A percentile compares a stretch with the other conserved stretches of the same genome.
Evolutionary conservation across 2,113 vertebrate species (phyloP).

Genomic region (Protobothrops flavoviridis): DNA sequence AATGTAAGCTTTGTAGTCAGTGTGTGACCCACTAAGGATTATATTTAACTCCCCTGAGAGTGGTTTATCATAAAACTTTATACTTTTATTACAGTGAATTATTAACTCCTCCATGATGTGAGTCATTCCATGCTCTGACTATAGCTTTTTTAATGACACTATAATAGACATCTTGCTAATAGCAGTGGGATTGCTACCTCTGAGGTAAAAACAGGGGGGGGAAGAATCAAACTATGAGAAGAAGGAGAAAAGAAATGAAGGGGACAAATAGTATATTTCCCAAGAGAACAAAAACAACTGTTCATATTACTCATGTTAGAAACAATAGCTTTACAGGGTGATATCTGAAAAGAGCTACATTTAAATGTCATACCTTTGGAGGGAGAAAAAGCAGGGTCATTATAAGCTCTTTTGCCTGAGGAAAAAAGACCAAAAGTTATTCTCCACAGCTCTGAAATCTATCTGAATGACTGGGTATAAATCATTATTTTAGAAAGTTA

Average conservation of each 20-base stretch:
- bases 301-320: slow-evolving; percentile 34
- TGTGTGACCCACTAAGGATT: slow-evolving; percentile 82
- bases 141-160: slow-evolving; percentile 82
- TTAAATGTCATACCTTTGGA: slow-evolving; percentile 45
- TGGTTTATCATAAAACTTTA: slow-evolving; percentile 87
- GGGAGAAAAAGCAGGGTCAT: slow-evolving; percentile 22
- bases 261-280: slow-evolving; percentile 56
- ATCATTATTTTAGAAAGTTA: neutral
- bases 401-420: neutral
- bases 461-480: slow-evolving; percentile 2
- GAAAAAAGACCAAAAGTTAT: neutral
- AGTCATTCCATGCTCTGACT: slow-evolving; percentile 79
- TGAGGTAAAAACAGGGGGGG: slow-evolving; percentile 58
- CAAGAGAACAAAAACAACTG: slow-evolving; percentile 42
- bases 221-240: slow-evolving; percentile 29
- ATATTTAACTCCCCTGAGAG: slow-evolving; percentile 84
- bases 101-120: slow-evolving; percentile 84
- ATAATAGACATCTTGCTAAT: slow-evolving; percentile 84
- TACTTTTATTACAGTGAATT: slow-evolving; percentile 86
- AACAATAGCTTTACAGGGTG: slow-evolving; percentile 30
- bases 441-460: neutral
- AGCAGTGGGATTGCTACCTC: slow-evolving; percentile 74
- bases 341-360: slow-evolving; percentile 52
- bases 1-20: slow-evolving; percentile 84
- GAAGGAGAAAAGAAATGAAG: slow-evolving; percentile 16